A percentile compares a stretch with the other conserved stretches of the same genome.
phyloP scores from a whole-genome alignment of 23 tunicate species.

The Aplidium turbinatum region DNA sequence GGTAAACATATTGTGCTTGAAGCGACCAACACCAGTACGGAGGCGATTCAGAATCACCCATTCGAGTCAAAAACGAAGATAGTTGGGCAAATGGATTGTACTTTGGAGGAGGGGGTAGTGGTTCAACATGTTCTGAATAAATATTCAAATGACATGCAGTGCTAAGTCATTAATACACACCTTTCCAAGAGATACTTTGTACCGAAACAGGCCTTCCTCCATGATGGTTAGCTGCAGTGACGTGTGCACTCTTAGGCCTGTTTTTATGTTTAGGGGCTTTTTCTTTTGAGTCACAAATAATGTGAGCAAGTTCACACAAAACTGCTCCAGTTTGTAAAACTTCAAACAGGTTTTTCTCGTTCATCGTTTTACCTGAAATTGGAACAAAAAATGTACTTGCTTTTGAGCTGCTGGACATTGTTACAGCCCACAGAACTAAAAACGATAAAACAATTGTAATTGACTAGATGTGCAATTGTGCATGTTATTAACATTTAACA shows the following conservation, averaged over 20 bases:
- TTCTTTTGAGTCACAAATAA: conserved; percentile 5
- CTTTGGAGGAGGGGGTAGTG: conserved; percentile 58
- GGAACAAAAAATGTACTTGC: too few relatives aligned
- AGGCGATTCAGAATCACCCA: too few relatives aligned
- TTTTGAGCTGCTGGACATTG: too few relatives aligned
- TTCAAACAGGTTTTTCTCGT: conserved; percentile 37
- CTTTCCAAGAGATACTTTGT: conserved; percentile 10
- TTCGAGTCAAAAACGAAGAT: conserved; percentile 70
- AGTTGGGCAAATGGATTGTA: conserved; percentile 55
- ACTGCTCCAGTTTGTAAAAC: conserved; percentile 56
- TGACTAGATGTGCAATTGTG: too few relatives aligned
- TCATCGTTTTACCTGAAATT: conserved; percentile 13
- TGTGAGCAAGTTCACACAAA: conserved; percentile 56
- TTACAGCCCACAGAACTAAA: too few relatives aligned
- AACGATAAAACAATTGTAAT: too few relatives aligned
- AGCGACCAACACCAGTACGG: too few relatives aligned
- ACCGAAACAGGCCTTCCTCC: conserved; percentile 2
- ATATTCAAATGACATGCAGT: too few relatives aligned
- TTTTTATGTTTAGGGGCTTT: conserved; percentile 23
- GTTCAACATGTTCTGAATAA: neutral
- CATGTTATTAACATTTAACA: too few relatives aligned
- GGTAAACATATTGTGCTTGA: too few relatives aligned
- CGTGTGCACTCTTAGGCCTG: conserved; percentile 25
- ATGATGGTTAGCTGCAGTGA: conserved; percentile 19
- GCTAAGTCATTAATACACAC: too few relatives aligned